Evolutionary conservation across 2,888 invertebrate genomes (phyloP), one percentile per base, ranked within the genome.

Genomic region (Lasioglossum pauxillum): DNA sequence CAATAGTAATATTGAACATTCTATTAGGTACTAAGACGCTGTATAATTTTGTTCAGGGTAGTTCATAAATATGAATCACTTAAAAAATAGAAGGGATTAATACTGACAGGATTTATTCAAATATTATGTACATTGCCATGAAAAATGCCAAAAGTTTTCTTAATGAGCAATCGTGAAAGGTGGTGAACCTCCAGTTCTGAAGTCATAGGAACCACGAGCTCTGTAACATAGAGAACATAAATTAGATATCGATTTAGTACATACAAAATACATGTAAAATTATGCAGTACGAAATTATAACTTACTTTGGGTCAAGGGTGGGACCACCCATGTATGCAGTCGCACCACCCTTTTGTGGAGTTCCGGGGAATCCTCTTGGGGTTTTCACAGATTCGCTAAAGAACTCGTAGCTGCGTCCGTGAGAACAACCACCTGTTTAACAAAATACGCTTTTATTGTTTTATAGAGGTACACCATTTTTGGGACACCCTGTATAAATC

Each of bases 261-360:
- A 12, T 53, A 53, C 49, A 44, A 41, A 31, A 38, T 57, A 44
- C 4, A 38, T 49, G 38, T 12, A 75, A 8, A 57, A 60, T 46
- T n/a, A 38, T 49, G 19, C 16, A 72, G 46, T 19, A 49, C 4
- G 49, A 38, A 75, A 16, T n/a, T 60, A 57, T n/a, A 31, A 74
- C 57, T 89, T 82, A 91, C 91, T n/a, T 79, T 2, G 53, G 8
- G 69, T 88, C 85, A 10, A 89, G 80, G 0, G 0, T 12, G 5
- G 77, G 38, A 41, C 91, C 91, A 41, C 91, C 91, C 91, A 91
- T 91, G 46, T 85, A 91, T 2, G 77, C 71, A 1, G 2, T 23
- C 23, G 16, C 0, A 0, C 72, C 7, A 1, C 57, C 75, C 5
- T 27, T 35, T 2, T 23, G 1, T 16, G 71, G 0, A 4, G 1